phyloP scores from a whole-genome alignment of 2,888 invertebrate genomes.

The Epinotia brunnichana region DNA sequence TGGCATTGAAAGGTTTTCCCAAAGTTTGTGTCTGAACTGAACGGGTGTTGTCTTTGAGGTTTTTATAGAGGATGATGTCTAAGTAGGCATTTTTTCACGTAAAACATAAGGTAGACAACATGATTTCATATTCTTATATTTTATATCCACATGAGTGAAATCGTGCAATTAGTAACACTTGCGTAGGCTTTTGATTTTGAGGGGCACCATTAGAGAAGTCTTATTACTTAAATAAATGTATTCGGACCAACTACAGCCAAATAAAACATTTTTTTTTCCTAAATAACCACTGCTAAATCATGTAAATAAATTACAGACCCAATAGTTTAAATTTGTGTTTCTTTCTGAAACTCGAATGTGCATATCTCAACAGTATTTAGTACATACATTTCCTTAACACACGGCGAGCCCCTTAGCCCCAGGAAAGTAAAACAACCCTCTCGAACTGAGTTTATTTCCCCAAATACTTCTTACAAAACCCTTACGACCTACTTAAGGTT shows the following conservation, averaged over 20 bases:
- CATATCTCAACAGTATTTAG: constrained; percentile 27
- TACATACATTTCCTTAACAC: constrained; percentile 36
- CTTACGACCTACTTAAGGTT: constrained; percentile 33
- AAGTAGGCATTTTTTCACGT: no score
- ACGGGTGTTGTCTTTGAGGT: neutral
- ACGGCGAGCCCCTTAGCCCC: constrained; percentile 14
- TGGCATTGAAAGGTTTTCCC: constrained; percentile 16
- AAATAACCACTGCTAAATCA: neutral
- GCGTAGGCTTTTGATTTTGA: no score
- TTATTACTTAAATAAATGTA: no score
- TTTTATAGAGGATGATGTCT: no score
- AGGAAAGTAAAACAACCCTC: constrained; percentile 39
- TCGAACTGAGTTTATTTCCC: constrained; percentile 39
- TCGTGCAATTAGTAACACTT: no score
- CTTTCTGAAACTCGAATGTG: constrained; percentile 7
- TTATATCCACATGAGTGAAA: no score
- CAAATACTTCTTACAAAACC: constrained; percentile 34
- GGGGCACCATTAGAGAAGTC: no score
- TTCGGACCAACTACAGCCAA: neutral
- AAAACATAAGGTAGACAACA: neutral
- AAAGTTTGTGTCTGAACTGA: constrained; percentile 1
- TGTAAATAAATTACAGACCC: neutral
- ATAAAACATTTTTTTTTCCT: neutral
- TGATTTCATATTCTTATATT: neutral
- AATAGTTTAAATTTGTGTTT: neutral